Percentiles rank a stretch among this genome's conserved stretches.
These are phyloP conservation scores for Centropristis striata DNA, from an alignment of 2,113 vertebrate genomes.

Conservation along the genomic window DNA sequence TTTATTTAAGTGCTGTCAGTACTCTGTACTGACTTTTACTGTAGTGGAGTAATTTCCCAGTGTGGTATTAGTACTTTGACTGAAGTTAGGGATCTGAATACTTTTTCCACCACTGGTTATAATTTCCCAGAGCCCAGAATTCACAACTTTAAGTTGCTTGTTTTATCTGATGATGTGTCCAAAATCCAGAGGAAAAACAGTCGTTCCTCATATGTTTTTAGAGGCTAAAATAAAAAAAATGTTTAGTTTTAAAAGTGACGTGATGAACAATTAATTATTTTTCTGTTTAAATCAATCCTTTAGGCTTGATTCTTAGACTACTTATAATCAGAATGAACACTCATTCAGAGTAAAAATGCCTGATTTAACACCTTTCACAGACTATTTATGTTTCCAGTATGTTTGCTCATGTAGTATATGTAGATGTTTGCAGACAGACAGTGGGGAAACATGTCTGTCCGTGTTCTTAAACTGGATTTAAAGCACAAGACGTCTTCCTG, in stretches of 20 bases:
- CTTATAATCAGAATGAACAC: not conserved
- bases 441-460: not conserved
- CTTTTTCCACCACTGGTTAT: too few relatives aligned
- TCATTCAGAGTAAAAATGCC: too few relatives aligned
- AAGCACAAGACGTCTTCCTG: constrained; percentile 8
- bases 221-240: not conserved
- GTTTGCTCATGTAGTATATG: not conserved
- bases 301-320: not conserved
- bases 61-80: too few relatives aligned
- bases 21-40: too few relatives aligned
- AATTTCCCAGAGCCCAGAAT: not conserved
- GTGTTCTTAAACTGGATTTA: too few relatives aligned
- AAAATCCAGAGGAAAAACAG: not conserved
- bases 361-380: not conserved
- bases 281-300: not conserved
- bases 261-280: not conserved
- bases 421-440: not conserved
- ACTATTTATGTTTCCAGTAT: too few relatives aligned
- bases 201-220: not conserved
- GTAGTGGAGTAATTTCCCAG: too few relatives aligned
- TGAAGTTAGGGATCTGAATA: not conserved
- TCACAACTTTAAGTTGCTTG: not conserved
- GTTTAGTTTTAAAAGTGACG: not conserved
- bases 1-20: too few relatives aligned
- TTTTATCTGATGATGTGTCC: not conserved